phyloP scores from a whole-genome alignment of 2,113 vertebrate genomes.

The Myodes glareolus region DNA sequence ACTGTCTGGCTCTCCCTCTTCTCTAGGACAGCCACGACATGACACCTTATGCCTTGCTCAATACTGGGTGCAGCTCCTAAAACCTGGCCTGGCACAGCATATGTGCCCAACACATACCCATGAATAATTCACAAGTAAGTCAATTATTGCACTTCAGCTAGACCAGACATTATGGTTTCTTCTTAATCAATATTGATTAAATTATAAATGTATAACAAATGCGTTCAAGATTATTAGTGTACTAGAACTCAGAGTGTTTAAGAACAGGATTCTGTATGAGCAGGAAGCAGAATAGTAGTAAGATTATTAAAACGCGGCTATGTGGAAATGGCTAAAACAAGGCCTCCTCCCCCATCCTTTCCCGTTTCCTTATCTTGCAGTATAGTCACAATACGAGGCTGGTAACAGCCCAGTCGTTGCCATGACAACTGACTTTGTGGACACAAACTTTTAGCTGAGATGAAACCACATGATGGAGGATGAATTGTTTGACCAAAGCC shows the following conservation, averaged over 20 bases:
- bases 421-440: constrained; percentile 69
- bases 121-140: not conserved
- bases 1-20: not conserved
- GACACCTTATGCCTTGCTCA: not conserved
- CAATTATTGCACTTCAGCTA: not conserved
- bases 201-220: constrained; percentile 38
- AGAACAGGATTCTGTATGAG: constrained; percentile 13
- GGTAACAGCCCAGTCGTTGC: constrained; percentile 61
- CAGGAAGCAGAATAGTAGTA: not conserved
- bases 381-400: constrained; percentile 51
- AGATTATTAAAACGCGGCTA: constrained; percentile 46
- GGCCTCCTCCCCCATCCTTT: not conserved
- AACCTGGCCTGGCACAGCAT: not conserved
- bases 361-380: constrained; percentile 34
- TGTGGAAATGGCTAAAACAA: not conserved
- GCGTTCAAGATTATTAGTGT: not conserved
- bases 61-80: not conserved
- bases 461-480: constrained; percentile 72
- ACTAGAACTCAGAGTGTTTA: not conserved
- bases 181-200: constrained; percentile 58
- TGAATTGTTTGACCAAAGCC: constrained; percentile 69
- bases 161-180: not conserved
- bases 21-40: not conserved
- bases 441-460: constrained; percentile 71
- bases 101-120: not conserved